Base-by-base conservation (phyloP, 2,888 invertebrate species). In the Ceraclea dissimilis region DNA sequence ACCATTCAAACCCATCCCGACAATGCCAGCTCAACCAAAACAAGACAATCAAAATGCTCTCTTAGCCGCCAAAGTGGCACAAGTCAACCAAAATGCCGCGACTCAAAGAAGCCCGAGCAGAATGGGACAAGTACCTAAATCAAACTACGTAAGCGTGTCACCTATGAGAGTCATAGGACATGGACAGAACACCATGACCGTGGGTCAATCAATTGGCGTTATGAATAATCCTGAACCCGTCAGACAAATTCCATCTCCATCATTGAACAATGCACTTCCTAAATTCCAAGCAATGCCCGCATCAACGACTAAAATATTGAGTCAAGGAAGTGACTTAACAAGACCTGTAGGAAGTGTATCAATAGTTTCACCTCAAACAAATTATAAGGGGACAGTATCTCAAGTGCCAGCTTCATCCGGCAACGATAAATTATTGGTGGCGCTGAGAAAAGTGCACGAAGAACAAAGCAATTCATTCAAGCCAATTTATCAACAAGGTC, bases 1-100 rank as follows among this genome's bases (percentile, higher is more conserved):
- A 31, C 84, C 88, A 0, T 91, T 91, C 71, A 86, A 81, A 67
- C 90, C 90, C 0, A 77, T 90, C 62, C 88, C 90, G 46, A 13
- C 39, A 39, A 39, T n/a, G 39, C 81, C 85, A 20, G 83, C 81
- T 6, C 39, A 13, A 39, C n/a, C n/a, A 16, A 39, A 39, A 5
- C n/a, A n/a, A 5, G n/a, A n/a, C 13, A n/a, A 4, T n/a, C 13
- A 13, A 13, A 39, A 39, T 16, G 4, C 39, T 2, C 13, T 16
- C 13, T 8, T 31, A 31, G 2, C 2, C 8, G 39, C 8, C 5
- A 39, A 39, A 39, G 26, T 26, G 4, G n/a, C 13, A 5, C 39
- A 39, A 39, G 39, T 16, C 2, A 39, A 50, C 16, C 20, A 34
- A 56, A 22, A 33, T 26, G 39, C 49, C 34, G 5, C n/a, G 39